These are phyloP conservation scores for Austrofundulus limnaeus DNA, from an alignment of 2,113 vertebrate genomes.

Conservation along the genomic window DNA sequence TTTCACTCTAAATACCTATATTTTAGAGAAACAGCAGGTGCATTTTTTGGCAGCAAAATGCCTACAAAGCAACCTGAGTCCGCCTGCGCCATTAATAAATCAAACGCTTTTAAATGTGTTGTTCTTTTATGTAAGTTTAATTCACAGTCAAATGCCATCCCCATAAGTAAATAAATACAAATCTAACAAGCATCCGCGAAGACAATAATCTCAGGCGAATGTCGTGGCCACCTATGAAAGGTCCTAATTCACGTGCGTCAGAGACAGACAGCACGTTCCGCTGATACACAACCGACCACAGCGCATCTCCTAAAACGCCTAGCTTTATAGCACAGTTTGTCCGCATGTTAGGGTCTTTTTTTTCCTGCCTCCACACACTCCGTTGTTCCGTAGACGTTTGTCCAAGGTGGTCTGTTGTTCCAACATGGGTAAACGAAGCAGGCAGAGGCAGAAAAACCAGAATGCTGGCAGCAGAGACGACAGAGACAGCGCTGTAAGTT, in stretches of 20 bases:
- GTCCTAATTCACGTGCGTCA: conserved; percentile 72
- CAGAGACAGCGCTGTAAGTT: conserved; percentile 80
- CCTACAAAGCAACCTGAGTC: too few species aligned
- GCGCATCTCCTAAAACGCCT: too few species aligned
- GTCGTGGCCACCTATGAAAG: conserved; percentile 27
- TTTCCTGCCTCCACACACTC: background rate
- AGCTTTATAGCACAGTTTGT: background rate
- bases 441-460: conserved; percentile 74
- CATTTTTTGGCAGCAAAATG: too few species aligned
- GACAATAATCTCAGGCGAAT: conserved; percentile 58
- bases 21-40: too few species aligned
- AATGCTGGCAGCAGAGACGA: conserved; percentile 62
- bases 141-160: too few species aligned
- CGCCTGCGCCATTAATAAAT: too few species aligned
- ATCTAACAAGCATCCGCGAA: background rate
- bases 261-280: conserved; percentile 46
- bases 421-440: conserved; percentile 80
- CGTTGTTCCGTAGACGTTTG: conserved; percentile 45
- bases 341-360: background rate
- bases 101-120: too few species aligned
- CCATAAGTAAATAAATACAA: too few species aligned
- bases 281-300: background rate
- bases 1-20: too few species aligned
- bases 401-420: conserved; percentile 40
- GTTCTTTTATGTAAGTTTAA: too few species aligned